Evolutionary conservation across 2,113 vertebrate genomes (phyloP).

Genomic region (Sapajus apella): DNA sequence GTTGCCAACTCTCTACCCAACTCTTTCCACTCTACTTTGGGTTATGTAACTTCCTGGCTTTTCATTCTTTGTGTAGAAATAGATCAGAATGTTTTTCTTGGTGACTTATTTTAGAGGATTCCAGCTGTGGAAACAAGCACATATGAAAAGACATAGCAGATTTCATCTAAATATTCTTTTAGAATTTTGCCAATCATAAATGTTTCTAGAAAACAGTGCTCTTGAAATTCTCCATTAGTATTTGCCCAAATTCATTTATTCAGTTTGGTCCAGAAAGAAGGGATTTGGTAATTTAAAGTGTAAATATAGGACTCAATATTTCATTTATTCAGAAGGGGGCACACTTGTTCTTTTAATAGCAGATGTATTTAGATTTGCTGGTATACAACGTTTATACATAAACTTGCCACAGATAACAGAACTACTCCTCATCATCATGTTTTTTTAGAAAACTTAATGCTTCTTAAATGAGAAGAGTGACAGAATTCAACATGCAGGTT

Average conservation of each 20-base stretch:
- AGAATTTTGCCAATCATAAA: neutral
- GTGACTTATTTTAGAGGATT: neutral
- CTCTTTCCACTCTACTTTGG: neutral
- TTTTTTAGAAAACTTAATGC: neutral
- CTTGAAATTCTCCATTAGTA: neutral
- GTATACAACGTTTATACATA: constrained; percentile 26
- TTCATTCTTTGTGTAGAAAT: neutral
- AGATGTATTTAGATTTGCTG: constrained; percentile 66
- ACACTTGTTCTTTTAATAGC: constrained; percentile 79
- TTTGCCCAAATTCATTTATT: constrained; percentile 13
- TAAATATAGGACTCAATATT: constrained; percentile 69
- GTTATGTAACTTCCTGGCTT: neutral
- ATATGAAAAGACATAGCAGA: neutral
- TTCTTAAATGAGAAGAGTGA: neutral
- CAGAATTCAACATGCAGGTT: neutral
- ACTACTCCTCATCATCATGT: neutral
- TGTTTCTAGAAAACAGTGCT: neutral
- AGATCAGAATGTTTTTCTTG: neutral
- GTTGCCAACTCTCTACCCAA: neutral
- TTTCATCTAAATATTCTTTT: neutral
- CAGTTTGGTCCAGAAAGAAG: neutral
- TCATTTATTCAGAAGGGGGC: constrained; percentile 83
- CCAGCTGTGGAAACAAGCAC: neutral
- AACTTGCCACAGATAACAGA: constrained; percentile 31
- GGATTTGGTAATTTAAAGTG: constrained; percentile 52